Base-by-base conservation (phyloP, 2,797 vertebrate species). In the Phrynocephalus guinanensis region DNA sequence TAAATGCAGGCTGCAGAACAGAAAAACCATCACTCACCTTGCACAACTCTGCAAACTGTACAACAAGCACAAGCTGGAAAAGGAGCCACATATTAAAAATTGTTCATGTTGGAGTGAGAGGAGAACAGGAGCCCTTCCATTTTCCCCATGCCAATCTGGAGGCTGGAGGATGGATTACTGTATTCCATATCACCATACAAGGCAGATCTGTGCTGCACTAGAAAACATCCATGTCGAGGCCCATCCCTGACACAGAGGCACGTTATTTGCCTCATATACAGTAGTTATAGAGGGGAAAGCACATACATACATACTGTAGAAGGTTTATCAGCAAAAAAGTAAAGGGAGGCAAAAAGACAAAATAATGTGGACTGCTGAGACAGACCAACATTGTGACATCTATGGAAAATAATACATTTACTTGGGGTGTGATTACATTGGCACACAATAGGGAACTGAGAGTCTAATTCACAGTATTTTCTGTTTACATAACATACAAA, bases 41-140 rank as follows among this genome's bases (percentile, higher is more conserved):
- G 93, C 87, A 96, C 86, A 92, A 96, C 95, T 89, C 94, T 93
- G 91, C 96, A 97, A 2, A 94, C 88, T 0, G 95, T 94, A 91
- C 97, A 97, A 94, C 96, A 97, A 24, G 96, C 94, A 87, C 96
- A 97, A 88, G 91, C 97, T 97, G 97, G 76, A 95, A 96, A 93
- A 94, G 95, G 96, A 96, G 93, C 26, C 75, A 89, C 85, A 85
- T 0, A 0, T 95, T 93, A 96, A 91, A 9, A 89, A 88, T 75
- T 79, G 60, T 8, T 56, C 1, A 24, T 84, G 73, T 22, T 6
- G 5, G 26, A 24, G 3, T 0, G 30, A 24, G 86, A 44, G 3
- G 76, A 30, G 82, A 71, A 24, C 24, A 48, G 44, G 44, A 89
- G 81, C 78, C 38, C 26, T 3, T 30, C 81, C 44, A 18, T 6